Conservation (phyloP, 2,113 vertebrate genomes). For the Lota lota region DNA sequence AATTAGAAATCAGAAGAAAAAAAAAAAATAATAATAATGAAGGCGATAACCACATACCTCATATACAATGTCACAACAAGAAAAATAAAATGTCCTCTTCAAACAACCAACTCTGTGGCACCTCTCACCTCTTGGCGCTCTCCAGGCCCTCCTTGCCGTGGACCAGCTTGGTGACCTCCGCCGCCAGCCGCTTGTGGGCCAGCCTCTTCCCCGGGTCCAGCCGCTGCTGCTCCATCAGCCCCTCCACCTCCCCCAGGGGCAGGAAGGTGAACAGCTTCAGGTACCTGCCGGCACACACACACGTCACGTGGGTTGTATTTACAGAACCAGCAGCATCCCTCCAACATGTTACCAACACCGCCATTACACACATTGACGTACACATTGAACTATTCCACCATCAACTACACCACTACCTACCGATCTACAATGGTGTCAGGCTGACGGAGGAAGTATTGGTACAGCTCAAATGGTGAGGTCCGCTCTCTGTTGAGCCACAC, state of each 20-base stretch:
- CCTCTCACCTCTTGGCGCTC: conserved; percentile 86
- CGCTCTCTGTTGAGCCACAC: conserved; percentile 90
- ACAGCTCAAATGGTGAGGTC: conserved; percentile 92
- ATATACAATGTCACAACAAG: neutral
- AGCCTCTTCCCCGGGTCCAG: conserved; percentile 83
- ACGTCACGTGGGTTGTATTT: too few relatives aligned
- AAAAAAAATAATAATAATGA: too few relatives aligned
- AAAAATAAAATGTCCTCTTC: neutral
- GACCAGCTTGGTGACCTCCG: conserved; percentile 94
- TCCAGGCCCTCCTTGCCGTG: conserved; percentile 91
- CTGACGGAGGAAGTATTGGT: conserved; percentile 92
- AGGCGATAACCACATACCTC: too few relatives aligned
- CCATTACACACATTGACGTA: too few relatives aligned
- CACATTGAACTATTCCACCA: too few relatives aligned
- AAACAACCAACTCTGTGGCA: neutral
- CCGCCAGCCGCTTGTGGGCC: conserved; percentile 90
- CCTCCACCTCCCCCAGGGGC: conserved; percentile 85
- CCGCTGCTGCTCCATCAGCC: conserved; percentile 85
- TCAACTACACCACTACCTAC: conserved; percentile 58
- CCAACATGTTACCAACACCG: too few relatives aligned
- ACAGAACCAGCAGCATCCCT: too few relatives aligned
- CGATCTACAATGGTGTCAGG: conserved; percentile 79
- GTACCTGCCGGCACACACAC: conserved; percentile 71
- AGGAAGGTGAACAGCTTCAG: conserved; percentile 94
- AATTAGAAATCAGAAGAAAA: too few relatives aligned